Evolutionary conservation across 2,888 invertebrate genomes (phyloP).

Genomic region (Eurois occulta): DNA sequence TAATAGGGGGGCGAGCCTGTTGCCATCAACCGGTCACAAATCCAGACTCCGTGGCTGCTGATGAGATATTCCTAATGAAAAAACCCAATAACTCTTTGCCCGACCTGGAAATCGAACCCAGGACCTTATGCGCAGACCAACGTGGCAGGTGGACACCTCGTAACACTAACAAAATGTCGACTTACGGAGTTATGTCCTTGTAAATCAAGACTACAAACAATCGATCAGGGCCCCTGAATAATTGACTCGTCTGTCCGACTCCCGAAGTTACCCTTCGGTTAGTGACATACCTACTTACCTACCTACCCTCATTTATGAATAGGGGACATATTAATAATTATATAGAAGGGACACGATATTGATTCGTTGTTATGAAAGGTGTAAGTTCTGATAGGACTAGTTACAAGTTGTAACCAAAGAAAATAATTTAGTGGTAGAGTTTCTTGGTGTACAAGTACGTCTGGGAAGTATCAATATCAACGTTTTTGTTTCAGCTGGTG

Average conservation of each 20-base stretch:
- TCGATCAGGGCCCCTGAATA: conserved; percentile 50
- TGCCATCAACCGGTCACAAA: too few relatives aligned
- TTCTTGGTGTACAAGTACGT: neutral
- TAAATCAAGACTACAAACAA: conserved; percentile 46
- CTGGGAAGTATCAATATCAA: too few relatives aligned
- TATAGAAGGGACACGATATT: conserved; percentile 4
- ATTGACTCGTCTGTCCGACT: conserved; percentile 34
- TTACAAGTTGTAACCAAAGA: too few relatives aligned
- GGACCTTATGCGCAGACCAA: too few relatives aligned
- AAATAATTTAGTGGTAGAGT: neutral
- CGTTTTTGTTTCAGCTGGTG: too few relatives aligned
- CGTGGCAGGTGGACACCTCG: neutral
- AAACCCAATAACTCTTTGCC: too few relatives aligned
- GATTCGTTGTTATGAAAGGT: conserved; percentile 6
- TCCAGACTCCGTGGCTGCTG: too few relatives aligned
- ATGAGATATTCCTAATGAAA: too few relatives aligned
- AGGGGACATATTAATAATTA: conserved; percentile 32
- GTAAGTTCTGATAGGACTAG: neutral
- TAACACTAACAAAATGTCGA: neutral
- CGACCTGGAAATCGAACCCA: too few relatives aligned
- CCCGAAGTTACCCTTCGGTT: conserved; percentile 2
- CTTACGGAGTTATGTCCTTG: conserved; percentile 14
- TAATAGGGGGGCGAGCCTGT: too few relatives aligned
- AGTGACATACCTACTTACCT: conserved; percentile 6
- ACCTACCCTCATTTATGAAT: neutral